These are phyloP conservation scores for Tetranychus truncatus DNA, from an alignment of 2,888 invertebrate genomes.

Conservation along the genomic window DNA sequence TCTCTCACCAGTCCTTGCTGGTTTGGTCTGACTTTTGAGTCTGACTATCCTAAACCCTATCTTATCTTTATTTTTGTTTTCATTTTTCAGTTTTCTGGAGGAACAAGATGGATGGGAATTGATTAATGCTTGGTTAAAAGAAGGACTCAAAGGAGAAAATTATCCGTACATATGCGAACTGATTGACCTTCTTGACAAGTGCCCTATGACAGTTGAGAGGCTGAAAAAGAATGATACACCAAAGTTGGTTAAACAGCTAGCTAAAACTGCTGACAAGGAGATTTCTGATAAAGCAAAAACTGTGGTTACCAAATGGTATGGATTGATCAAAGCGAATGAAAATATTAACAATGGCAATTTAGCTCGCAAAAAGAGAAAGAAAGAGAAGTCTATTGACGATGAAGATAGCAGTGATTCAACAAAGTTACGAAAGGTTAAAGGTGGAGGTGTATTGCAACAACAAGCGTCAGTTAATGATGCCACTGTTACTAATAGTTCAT, in stretches of 20 bases:
- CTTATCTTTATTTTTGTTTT: not conserved
- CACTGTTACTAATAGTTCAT: not conserved
- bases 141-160: constrained; percentile 49
- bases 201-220: constrained; percentile 75
- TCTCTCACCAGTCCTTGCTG: not conserved
- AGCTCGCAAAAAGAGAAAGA: not conserved
- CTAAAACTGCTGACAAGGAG: constrained; percentile 52
- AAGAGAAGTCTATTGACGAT: not conserved
- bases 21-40: not conserved
- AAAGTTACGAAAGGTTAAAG: not conserved
- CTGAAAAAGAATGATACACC: constrained; percentile 79
- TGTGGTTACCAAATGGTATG: constrained; percentile 19
- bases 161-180: constrained; percentile 71
- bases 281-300: constrained; percentile 16
- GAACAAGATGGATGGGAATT: constrained; percentile 76
- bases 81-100: constrained; percentile 29
- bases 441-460: not conserved
- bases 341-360: not conserved
- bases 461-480: too few species aligned
- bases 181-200: constrained; percentile 57
- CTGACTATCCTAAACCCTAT: not conserved
- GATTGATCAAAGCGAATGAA: not conserved
- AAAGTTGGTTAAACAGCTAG: constrained; percentile 68
- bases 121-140: constrained; percentile 72
- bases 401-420: not conserved